phyloP scores from a whole-genome alignment of 2,113 vertebrate species.

The Thalassarche chlororhynchos region DNA sequence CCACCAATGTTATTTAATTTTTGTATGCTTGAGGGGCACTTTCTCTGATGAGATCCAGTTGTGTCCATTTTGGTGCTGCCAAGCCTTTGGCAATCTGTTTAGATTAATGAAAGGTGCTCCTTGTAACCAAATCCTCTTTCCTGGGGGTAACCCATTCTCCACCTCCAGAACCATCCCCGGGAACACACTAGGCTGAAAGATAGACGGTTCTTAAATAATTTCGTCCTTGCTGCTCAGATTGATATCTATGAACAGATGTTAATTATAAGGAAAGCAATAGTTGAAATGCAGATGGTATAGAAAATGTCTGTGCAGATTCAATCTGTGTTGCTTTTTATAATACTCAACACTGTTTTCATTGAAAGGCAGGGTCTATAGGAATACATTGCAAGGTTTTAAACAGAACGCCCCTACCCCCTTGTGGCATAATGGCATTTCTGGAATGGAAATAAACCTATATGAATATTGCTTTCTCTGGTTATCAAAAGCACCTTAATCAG shows the following conservation, averaged over 20 bases:
- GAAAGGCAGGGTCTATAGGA: conserved; percentile 1
- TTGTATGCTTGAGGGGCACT: conserved; percentile 22
- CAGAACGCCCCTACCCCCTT: conserved; percentile 80
- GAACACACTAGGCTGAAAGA: conserved; percentile 39
- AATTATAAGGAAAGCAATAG: conserved; percentile 66
- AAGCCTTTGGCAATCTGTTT: conserved; percentile 69
- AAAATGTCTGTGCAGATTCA: conserved; percentile 56
- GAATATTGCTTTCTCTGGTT: neutral
- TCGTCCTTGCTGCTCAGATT: conserved; percentile 34
- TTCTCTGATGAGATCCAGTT: conserved; percentile 76
- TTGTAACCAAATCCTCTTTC: conserved; percentile 76
- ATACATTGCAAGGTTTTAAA: conserved; percentile 6
- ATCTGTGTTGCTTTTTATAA: conserved; percentile 23
- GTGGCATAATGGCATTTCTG: conserved; percentile 69
- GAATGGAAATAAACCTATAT: conserved; percentile 39
- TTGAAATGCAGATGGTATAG: conserved; percentile 51
- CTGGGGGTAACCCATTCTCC: conserved; percentile 44
- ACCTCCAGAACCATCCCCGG: conserved; percentile 52
- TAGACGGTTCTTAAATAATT: conserved; percentile 47
- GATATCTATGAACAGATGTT: conserved; percentile 69
- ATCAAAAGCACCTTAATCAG: conserved; percentile 11
- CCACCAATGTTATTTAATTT: conserved; percentile 20
- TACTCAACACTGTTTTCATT: neutral
- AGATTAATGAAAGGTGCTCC: conserved; percentile 77
- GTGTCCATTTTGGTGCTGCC: conserved; percentile 54